Conservation (phyloP, 2,888 invertebrate species). For the Ceramica pisi region DNA sequence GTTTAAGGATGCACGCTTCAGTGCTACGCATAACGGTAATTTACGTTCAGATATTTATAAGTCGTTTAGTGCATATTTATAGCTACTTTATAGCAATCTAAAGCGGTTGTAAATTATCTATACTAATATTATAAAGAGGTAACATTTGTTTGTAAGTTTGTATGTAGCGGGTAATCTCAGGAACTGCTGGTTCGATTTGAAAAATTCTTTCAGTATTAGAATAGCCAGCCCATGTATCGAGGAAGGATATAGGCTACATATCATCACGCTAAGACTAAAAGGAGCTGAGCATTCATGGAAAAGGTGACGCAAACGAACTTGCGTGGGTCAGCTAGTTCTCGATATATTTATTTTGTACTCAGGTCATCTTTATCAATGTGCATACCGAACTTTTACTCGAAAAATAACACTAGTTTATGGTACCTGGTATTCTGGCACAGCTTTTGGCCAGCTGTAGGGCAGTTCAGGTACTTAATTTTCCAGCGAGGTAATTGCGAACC, state of each 20-base stretch:
- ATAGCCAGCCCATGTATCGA: too few species aligned
- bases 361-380: neutral
- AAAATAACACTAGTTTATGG: neutral
- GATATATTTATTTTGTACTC: constrained; percentile 2
- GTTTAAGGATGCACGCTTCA: constrained; percentile 39
- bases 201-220: too few species aligned
- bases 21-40: constrained; percentile 2
- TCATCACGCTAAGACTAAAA: too few species aligned
- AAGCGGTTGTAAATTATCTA: constrained; percentile 15
- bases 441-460: neutral
- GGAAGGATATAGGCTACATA: too few species aligned
- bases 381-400: neutral
- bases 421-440: neutral
- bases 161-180: too few species aligned
- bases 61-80: neutral
- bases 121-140: too few species aligned
- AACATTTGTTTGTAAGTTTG: too few species aligned
- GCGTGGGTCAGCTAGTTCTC: too few species aligned
- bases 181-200: too few species aligned
- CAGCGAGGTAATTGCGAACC: neutral
- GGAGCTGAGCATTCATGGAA: too few species aligned
- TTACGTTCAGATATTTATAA: constrained; percentile 28
- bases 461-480: neutral
- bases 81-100: constrained; percentile 3
- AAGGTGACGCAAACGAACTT: too few species aligned